phyloP scores from a whole-genome alignment of 1,140 invertebrate genomes.

The Drosophila pectinifera region DNA sequence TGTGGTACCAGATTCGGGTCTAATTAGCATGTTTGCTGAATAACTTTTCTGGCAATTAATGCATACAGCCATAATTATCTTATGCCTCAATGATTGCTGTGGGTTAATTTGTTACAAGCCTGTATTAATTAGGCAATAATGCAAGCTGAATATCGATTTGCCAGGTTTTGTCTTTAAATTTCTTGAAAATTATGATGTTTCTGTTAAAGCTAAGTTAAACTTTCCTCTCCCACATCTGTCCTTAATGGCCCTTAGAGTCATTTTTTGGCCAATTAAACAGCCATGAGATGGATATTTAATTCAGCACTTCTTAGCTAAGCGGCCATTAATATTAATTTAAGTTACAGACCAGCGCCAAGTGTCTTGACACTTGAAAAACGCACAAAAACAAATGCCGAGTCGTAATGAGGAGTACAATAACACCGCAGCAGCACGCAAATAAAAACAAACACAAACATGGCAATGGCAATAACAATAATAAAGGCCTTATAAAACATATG shows the following conservation, averaged over 20 bases:
- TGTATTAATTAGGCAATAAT: slow-evolving; percentile 1
- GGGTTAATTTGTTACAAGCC: background rate
- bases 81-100: slow-evolving; percentile 1
- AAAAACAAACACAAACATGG: slow-evolving; percentile 45
- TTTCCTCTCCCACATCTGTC: too few relatives aligned
- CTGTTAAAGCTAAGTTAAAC: background rate
- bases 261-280: slow-evolving; percentile 33
- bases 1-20: background rate
- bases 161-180: too few relatives aligned
- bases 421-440: slow-evolving; percentile 10
- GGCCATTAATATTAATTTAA: slow-evolving; percentile 75
- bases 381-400: slow-evolving; percentile 53
- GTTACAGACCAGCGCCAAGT: slow-evolving; percentile 25
- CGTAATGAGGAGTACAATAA: slow-evolving; percentile 43
- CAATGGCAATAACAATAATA: slow-evolving; percentile 62
- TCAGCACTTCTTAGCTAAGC: slow-evolving; percentile 58
- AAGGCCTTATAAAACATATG: slow-evolving; percentile 69
- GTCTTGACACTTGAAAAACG: slow-evolving; percentile 71
- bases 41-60: background rate
- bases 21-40: slow-evolving; percentile 18
- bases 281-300: slow-evolving; percentile 51
- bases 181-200: too few relatives aligned
- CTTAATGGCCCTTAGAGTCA: background rate
- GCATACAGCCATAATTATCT: slow-evolving; percentile 7
- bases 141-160: background rate